Percentiles rank a stretch among this genome's conserved stretches.
Evolutionary conservation across 2,113 vertebrate genomes (phyloP).

Genomic region (Hippolais icterina): DNA sequence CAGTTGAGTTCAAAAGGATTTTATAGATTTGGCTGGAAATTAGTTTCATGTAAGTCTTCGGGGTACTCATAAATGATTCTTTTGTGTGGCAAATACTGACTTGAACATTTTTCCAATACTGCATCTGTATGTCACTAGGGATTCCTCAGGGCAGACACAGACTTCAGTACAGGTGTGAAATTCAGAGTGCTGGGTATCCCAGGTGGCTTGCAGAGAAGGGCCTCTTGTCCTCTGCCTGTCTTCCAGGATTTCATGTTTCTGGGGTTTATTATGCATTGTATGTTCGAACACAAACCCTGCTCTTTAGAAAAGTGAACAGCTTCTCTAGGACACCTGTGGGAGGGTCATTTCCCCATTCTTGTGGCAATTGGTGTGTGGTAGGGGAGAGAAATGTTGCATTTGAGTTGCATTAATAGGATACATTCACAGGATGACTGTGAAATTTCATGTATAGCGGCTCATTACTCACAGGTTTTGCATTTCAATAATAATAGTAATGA

Average conservation of each 20-base stretch:
- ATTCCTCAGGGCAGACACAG: background rate
- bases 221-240: background rate
- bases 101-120: background rate
- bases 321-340: slow-evolving; percentile 42
- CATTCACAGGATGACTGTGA: slow-evolving; percentile 26
- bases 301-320: slow-evolving; percentile 17
- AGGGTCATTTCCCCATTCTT: slow-evolving; percentile 59
- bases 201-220: background rate
- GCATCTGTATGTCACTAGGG: background rate
- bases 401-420: slow-evolving; percentile 51
- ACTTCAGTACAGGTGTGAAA: background rate
- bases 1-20: background rate
- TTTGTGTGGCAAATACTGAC: background rate
- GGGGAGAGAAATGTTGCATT: slow-evolving; percentile 39
- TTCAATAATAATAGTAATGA: slow-evolving; percentile 75
- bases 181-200: background rate
- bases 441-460: slow-evolving; percentile 65
- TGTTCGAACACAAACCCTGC: background rate
- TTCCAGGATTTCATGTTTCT: background rate
- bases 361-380: slow-evolving; percentile 21
- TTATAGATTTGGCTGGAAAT: background rate
- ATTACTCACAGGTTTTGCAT: slow-evolving; percentile 67
- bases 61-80: background rate
- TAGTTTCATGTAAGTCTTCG: background rate
- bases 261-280: background rate